These are phyloP conservation scores for Oligia strigilis DNA, from an alignment of 2,888 invertebrate genomes.

Conservation along the genomic window DNA sequence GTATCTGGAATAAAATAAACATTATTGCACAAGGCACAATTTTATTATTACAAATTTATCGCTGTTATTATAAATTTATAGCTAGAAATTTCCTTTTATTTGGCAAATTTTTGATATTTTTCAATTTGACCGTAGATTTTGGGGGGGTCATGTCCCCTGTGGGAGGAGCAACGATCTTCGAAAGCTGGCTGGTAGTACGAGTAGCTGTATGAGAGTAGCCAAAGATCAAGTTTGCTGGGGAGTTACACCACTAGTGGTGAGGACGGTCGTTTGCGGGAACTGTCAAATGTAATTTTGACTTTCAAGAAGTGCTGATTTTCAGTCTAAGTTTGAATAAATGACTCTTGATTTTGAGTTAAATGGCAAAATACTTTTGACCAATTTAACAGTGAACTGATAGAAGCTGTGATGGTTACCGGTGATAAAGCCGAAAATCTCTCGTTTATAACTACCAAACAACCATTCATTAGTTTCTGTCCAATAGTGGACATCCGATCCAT, in stretches of 20 bases:
- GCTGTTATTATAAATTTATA: too few relatives aligned
- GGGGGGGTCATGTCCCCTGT: too few relatives aligned
- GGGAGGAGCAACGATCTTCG: not conserved
- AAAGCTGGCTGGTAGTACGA: too few relatives aligned
- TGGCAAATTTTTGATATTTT: too few relatives aligned
- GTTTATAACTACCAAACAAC: not conserved
- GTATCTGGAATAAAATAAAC: too few relatives aligned
- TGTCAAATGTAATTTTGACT: not conserved
- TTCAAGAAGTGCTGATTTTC: not conserved
- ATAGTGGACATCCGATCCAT: conserved; percentile 3
- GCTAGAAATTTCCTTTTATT: too few relatives aligned
- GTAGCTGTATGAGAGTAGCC: not conserved
- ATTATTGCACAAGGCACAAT: too few relatives aligned
- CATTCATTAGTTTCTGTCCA: not conserved
- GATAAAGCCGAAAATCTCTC: too few relatives aligned
- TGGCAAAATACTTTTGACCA: not conserved
- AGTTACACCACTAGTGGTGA: not conserved
- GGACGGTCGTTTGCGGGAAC: not conserved
- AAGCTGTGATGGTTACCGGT: too few relatives aligned
- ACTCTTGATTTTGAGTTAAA: not conserved
- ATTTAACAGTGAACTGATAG: too few relatives aligned
- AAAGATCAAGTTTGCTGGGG: not conserved
- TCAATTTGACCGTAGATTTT: too few relatives aligned
- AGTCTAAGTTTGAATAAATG: not conserved
- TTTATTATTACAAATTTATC: too few relatives aligned